Evolutionary conservation across 2,797 vertebrate species (phyloP), one percentile per base, ranked within the genome.

Genomic region (Sphenopsis melanotis): DNA sequence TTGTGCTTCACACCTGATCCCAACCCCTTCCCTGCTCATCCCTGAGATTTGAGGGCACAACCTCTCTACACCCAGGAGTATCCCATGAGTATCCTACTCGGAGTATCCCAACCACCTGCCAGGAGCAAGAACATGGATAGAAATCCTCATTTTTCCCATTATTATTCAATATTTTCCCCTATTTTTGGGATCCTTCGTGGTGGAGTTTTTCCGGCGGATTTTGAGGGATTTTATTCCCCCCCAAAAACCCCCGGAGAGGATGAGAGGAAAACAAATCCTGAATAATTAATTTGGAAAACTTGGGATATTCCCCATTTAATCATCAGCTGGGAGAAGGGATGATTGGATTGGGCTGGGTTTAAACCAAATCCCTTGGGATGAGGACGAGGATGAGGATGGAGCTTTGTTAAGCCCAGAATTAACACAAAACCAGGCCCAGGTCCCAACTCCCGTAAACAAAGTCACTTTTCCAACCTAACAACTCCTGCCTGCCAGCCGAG

Each of bases 41-140:
- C 46, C 55, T 24, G 55, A 21, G 13, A 13, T 59, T 3, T 13
- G 23, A 15, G n/a, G 60, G 3, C 7, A 15, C 39, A 23, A 23
- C 23, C 30, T 30, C 42, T 18, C 85, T 13, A 4, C 60, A 34
- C 7, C 2, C 15, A 4, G 12, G 39, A 23, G 19, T 22, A 82
- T 55, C 15, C 2, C 0, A 2, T 0, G 2, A 61, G 77, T 0
- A 15, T n/a, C 29, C 68, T 7, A 37, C 36, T 26, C 2, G 0
- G 30, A 20, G 56, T 2, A 15, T 36, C 55, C 50, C 29, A 6
- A 36, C 2, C 15, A 9, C 36, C 52, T 8, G 6, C 11, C 60
- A 32, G 36, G 12, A 65, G 10, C 23, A 36, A 4, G 32, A 27
- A 2, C 4, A n/a, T 64, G n/a, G 1, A 0, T 2, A 30, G 24